Conservation (phyloP, 1,140 invertebrate species). For the Macrotrachela quadricornifera region DNA sequence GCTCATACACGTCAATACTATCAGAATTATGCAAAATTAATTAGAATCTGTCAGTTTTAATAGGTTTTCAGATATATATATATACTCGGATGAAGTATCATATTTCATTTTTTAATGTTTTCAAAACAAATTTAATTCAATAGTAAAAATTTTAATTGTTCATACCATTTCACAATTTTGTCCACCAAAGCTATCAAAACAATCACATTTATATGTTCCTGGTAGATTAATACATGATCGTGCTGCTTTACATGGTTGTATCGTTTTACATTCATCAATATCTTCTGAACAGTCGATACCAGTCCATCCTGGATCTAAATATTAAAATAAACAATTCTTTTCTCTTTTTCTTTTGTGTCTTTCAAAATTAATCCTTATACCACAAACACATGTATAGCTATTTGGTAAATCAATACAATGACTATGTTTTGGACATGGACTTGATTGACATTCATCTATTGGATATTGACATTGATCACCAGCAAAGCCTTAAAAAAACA, state of each 20-base stretch:
- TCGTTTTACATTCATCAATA: constrained; percentile 55
- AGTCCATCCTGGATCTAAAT: constrained; percentile 2
- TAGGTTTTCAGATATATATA: too few species aligned
- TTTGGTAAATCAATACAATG: constrained; percentile 46
- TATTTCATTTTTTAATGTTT: too few species aligned
- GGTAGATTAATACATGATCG: constrained; percentile 69
- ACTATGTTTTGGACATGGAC: constrained; percentile 16
- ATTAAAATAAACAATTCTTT: too few species aligned
- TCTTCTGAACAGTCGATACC: constrained; percentile 35
- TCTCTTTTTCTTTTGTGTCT: too few species aligned
- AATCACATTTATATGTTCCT: constrained; percentile 55
- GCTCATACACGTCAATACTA: too few species aligned
- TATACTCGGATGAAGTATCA: too few species aligned
- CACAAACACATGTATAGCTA: constrained; percentile 35
- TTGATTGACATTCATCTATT: constrained; percentile 61
- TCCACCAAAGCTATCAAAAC: constrained; percentile 15
- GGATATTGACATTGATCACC: constrained; percentile 66
- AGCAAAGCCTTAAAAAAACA: constrained; percentile 36
- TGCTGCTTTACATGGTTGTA: constrained; percentile 30
- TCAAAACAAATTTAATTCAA: too few species aligned
- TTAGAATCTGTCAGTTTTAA: too few species aligned
- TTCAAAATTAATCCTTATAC: too few species aligned
- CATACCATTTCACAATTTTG: constrained; percentile 1
- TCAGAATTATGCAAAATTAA: too few species aligned
- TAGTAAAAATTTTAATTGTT: too few species aligned